Evolutionary conservation across 2,113 vertebrate genomes (phyloP).

Genomic region (Lepus americanus): DNA sequence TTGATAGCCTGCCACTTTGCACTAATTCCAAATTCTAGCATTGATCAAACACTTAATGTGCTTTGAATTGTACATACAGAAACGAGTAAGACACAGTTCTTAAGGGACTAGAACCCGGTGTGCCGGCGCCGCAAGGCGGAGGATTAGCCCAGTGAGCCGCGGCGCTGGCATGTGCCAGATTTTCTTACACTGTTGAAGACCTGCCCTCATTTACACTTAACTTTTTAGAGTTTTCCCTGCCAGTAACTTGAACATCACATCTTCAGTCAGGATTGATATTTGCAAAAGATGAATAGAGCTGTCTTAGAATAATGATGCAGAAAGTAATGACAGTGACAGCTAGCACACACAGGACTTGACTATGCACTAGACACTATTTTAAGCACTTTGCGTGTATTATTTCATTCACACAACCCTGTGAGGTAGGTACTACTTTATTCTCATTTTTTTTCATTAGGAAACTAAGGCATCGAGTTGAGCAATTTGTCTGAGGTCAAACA

Average conservation of each 20-base stretch:
- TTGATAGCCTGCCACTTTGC: background rate
- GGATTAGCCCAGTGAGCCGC: too few species aligned
- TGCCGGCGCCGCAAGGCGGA: too few species aligned
- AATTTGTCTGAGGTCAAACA: background rate
- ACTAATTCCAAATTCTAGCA: background rate
- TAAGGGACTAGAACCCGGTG: background rate
- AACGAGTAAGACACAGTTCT: background rate
- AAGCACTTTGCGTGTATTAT: background rate
- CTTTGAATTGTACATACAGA: background rate
- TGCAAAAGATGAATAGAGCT: background rate
- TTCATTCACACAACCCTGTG: background rate
- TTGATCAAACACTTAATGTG: background rate
- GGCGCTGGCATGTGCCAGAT: background rate
- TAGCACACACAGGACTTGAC: background rate
- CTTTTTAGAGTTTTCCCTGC: constrained; percentile 12
- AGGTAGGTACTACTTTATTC: background rate
- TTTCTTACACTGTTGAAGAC: background rate
- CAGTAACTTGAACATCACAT: background rate
- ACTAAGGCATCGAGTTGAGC: background rate
- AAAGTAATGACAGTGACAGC: background rate
- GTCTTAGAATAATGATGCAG: background rate
- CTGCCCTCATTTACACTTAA: background rate
- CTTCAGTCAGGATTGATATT: background rate
- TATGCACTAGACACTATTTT: background rate
- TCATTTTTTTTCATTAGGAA: background rate